Percentiles rank a stretch among this genome's conserved stretches.
Evolutionary conservation across 2,888 invertebrate species (phyloP).

Genomic region (Mesochorus sp.): DNA sequence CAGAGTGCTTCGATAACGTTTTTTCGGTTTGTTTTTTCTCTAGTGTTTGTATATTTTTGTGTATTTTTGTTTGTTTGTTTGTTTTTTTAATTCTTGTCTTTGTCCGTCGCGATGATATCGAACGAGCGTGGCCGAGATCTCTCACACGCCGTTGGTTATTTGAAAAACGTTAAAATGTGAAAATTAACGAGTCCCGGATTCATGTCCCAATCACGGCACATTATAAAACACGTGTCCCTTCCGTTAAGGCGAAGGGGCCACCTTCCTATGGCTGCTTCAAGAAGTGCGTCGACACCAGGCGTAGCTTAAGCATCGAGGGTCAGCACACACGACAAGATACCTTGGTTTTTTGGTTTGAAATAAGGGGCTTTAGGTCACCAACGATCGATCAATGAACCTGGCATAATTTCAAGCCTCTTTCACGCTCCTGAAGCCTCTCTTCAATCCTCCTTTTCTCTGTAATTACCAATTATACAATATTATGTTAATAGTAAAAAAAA

Average conservation of each 20-base stretch:
- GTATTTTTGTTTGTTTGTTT: background rate
- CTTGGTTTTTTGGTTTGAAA: constrained; percentile 62
- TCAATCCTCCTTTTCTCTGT: constrained; percentile 63
- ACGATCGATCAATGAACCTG: constrained; percentile 69
- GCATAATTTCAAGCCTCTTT: constrained; percentile 67
- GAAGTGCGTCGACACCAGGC: constrained; percentile 95
- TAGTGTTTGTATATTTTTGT: background rate
- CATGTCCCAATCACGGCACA: constrained; percentile 92
- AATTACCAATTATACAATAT: too few species aligned
- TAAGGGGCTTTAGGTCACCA: constrained; percentile 79
- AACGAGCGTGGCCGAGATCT: background rate
- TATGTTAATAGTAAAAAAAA: background rate
- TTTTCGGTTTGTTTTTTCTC: too few species aligned
- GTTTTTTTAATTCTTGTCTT: background rate
- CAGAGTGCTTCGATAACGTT: background rate
- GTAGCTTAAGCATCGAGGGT: constrained; percentile 93
- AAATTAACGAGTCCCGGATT: constrained; percentile 80
- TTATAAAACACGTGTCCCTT: constrained; percentile 85
- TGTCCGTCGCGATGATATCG: background rate
- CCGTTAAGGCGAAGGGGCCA: constrained; percentile 76
- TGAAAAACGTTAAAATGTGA: constrained; percentile 49
- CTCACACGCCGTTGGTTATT: constrained; percentile 42
- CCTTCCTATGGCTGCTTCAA: constrained; percentile 95
- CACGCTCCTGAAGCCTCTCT: constrained; percentile 32
- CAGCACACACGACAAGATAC: constrained; percentile 76